Evolutionary conservation across 2,113 vertebrate genomes (phyloP).

Genomic region (Rutilus rutilus): DNA sequence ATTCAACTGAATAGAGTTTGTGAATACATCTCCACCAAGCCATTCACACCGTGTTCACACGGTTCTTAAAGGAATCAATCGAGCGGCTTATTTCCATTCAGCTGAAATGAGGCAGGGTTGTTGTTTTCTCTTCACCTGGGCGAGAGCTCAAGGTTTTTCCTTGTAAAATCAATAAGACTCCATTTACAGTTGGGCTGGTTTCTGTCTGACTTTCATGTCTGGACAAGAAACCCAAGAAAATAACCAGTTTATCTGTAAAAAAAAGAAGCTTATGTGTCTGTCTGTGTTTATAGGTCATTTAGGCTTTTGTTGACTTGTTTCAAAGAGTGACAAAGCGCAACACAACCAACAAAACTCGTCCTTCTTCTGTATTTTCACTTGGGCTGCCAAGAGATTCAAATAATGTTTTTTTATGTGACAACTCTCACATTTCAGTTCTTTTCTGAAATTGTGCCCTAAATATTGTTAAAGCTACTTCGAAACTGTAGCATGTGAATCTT

Average conservation of each 20-base stretch:
- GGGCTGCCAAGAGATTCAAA: slow-evolving; percentile 14
- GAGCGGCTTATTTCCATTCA: slow-evolving; percentile 28
- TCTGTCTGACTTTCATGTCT: slow-evolving; percentile 12
- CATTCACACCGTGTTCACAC: slow-evolving; percentile 26
- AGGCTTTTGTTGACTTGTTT: not conserved
- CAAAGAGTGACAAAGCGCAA: not conserved
- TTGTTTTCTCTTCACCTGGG: slow-evolving; percentile 32
- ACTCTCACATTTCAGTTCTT: not conserved
- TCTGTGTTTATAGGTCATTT: not conserved
- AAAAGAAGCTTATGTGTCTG: not conserved
- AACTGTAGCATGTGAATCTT: not conserved
- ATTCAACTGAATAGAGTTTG: slow-evolving; percentile 32
- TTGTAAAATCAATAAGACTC: slow-evolving; percentile 34
- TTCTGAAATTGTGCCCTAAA: not conserved
- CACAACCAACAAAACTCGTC: not conserved
- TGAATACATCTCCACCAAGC: slow-evolving; percentile 41
- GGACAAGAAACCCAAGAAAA: slow-evolving; percentile 15
- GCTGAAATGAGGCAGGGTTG: slow-evolving; percentile 23
- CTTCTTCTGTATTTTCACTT: not conserved
- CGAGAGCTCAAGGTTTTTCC: slow-evolving; percentile 51
- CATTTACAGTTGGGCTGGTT: slow-evolving; percentile 12
- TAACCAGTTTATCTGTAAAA: slow-evolving; percentile 33
- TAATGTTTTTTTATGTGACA: not conserved
- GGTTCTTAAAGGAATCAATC: slow-evolving; percentile 34
- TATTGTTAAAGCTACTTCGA: not conserved